Evolutionary conservation across 1,140 invertebrate species (phyloP), one percentile per base, ranked within the genome.

Genomic region (Tenebrio molitor): DNA sequence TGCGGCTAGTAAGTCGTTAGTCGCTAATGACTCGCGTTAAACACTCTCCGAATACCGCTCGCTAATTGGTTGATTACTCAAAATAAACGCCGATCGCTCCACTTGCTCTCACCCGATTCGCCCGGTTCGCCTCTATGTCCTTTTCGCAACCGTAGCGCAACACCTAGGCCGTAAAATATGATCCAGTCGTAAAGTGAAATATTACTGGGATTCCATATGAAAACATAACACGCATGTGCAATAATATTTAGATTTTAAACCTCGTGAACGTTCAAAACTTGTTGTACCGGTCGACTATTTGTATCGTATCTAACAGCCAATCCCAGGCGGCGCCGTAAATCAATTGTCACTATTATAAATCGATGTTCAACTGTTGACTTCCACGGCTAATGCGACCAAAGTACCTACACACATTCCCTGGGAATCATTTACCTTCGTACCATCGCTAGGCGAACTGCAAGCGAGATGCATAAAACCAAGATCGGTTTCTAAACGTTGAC

Each of bases 331-430:
- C 74, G 79, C 78, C 78, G 81, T 82, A 81, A 82, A 82, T 82
- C 81, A 82, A 81, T 82, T 82, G 81, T 82, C 81, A 82, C 81
- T 80, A 81, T 82, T 82, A 82, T 82, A 82, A 82, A 82, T 82
- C 81, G 81, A 82, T 81, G 80, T 77, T 81, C 77, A 81, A 81
- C 79, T 80, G 80, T 79, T 77, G 77, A 78, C 76, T 76, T 77
- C 74, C 73, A 79, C 75, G 74, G 76, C 77, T 80, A 81, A 81
- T 81, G 77, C 79, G 78, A 78, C 77, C 77, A 76, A 77, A 79
- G 79, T 79, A 81, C 80, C 78, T 79, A 80, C 80, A 79, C 80
- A 78, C 80, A 81, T 81, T 81, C 80, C 74, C 77, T 63, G 74
- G 75, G 74, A 81, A 78, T 80, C 80, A 75, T 81, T 81, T 81